Percentiles rank a stretch among this genome's conserved stretches.
Conservation (phyloP, 2,113 vertebrate genomes). For the Bufo gargarizans region DNA sequence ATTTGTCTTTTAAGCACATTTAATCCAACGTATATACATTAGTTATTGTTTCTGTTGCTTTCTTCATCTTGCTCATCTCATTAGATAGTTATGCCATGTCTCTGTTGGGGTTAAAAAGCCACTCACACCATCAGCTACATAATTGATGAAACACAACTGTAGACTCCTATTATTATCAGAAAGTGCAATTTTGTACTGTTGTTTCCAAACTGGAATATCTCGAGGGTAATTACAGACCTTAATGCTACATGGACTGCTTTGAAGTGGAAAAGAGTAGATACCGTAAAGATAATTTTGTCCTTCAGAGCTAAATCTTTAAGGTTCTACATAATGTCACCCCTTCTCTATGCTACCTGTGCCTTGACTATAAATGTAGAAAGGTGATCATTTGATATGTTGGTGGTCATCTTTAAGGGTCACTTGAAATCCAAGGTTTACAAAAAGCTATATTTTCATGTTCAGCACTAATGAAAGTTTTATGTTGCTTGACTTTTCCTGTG, state of each 20-base stretch:
- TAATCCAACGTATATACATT: not conserved
- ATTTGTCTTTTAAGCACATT: not conserved
- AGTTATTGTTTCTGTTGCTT: not conserved
- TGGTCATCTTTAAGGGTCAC: constrained; percentile 70
- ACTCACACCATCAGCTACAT: constrained; percentile 75
- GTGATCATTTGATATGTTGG: constrained; percentile 60
- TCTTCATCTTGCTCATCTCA: constrained; percentile 63
- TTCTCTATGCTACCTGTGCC: constrained; percentile 54
- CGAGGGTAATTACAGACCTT: constrained; percentile 76
- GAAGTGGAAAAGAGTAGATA: constrained; percentile 77
- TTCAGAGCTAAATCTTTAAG: constrained; percentile 66
- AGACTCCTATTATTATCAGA: constrained; percentile 71
- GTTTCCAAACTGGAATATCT: constrained; percentile 76
- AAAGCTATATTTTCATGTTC: constrained; percentile 63
- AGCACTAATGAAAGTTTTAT: constrained; percentile 71
- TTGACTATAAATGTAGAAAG: constrained; percentile 67
- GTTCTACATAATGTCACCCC: constrained; percentile 59
- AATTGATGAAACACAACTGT: constrained; percentile 79
- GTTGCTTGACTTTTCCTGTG: constrained; percentile 66
- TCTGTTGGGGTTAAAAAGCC: constrained; percentile 70
- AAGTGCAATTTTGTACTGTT: constrained; percentile 73
- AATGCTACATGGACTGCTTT: constrained; percentile 72
- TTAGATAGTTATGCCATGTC: constrained; percentile 66
- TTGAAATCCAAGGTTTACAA: constrained; percentile 54
- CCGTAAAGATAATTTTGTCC: constrained; percentile 72